Evolutionary conservation across 2,113 vertebrate species (phyloP).

Genomic region (Trochalopteron elliotii): DNA sequence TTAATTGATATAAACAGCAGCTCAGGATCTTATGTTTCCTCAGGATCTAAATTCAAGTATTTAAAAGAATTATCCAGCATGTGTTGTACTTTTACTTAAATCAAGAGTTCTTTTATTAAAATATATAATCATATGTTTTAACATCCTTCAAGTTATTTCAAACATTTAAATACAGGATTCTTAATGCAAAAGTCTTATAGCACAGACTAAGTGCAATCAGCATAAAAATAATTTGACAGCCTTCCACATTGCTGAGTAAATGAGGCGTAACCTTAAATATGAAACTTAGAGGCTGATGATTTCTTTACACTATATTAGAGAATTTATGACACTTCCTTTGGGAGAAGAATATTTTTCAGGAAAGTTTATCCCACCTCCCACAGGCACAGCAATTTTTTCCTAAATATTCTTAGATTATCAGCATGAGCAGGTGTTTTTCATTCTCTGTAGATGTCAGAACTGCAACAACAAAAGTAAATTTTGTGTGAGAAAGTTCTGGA

Average conservation of each 20-base stretch:
- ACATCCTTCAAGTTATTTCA: background rate
- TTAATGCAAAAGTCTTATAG: background rate
- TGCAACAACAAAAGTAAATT: background rate
- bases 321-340: constrained; percentile 37
- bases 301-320: constrained; percentile 16
- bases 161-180: background rate
- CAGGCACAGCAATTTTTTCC: background rate
- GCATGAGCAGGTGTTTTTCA: background rate
- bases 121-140: background rate
- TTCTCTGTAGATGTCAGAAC: background rate
- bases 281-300: constrained; percentile 1
- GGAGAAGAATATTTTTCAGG: background rate
- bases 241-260: constrained; percentile 27
- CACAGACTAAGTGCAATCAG: background rate
- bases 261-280: background rate
- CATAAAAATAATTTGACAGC: constrained; percentile 55
- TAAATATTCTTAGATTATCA: background rate
- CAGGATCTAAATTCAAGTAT: background rate
- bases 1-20: background rate
- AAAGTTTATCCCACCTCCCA: background rate
- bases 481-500: background rate
- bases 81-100: background rate
- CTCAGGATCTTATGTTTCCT: background rate
- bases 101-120: background rate
- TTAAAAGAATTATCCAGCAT: background rate